Evolutionary conservation across 1,140 invertebrate genomes (phyloP), one percentile per base, ranked within the genome.

Genomic region (Drosophila nikananu): DNA sequence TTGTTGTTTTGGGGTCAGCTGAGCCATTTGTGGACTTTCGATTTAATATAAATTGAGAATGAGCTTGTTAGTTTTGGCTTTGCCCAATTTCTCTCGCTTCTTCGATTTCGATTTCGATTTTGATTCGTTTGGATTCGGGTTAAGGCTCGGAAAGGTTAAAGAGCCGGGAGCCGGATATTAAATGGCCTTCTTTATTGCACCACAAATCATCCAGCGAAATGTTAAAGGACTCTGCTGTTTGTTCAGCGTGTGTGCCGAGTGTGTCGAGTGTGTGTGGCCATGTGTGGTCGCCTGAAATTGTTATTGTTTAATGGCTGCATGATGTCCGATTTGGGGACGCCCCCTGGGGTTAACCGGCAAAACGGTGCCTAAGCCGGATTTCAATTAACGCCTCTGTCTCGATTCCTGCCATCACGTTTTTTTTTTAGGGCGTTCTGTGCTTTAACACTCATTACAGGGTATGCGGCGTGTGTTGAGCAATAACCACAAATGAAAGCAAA

Each of bases 41-140:
- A 89, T 89, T 83, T 87, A 83, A 89, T 83, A 83, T 87, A 87
- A 89, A 87, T 87, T 87, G 84, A 83, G 86, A 86, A 81, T 81
- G 80, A 87, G 80, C 84, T 87, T 83, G 84, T 89, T 87, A 89
- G 84, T 89, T 87, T 78, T 74, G 68, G 67, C 60, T 51, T 49
- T 77, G 54, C 46, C 74, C 74, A 68, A 62, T 77, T 70, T 77
- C 74, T 49, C 32, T 55, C 32, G 48, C 39, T 64, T 61, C 44
- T 60, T 49, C 23, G 48, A 49, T 27, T 49, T 49, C 63, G 67
- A 32, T 57, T 30, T 32, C 30, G 30, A 10, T 32, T 30, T 32
- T 13, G 42, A 21, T 44, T 25, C 25, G 42, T 6, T 44, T 25
- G 27, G 49, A 19, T 61, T 46, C 42, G 39, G 42, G 37, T 64